Evolutionary conservation across 1,140 invertebrate species (phyloP).

Genomic region (Sitobion miscanthi): DNA sequence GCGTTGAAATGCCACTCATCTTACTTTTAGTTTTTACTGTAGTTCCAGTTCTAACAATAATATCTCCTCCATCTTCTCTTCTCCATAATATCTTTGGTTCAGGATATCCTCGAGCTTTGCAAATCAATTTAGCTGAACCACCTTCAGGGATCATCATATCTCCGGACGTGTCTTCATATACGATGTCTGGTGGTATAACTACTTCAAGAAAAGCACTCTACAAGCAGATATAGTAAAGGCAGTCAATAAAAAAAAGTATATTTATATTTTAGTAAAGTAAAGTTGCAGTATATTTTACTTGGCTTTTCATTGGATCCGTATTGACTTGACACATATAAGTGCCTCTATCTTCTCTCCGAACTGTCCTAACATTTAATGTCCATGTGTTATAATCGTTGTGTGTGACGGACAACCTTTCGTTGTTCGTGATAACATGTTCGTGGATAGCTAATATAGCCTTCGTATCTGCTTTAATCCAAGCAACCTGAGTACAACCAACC

Average conservation of each 20-base stretch:
- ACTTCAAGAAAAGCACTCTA: slow-evolving; percentile 85
- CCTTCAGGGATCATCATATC: slow-evolving; percentile 92
- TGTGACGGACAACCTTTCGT: slow-evolving; percentile 82
- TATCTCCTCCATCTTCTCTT: slow-evolving; percentile 83
- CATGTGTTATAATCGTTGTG: slow-evolving; percentile 87
- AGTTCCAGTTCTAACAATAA: slow-evolving; percentile 71
- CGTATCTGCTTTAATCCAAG: slow-evolving; percentile 91
- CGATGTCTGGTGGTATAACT: slow-evolving; percentile 89
- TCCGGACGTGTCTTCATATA: slow-evolving; percentile 85
- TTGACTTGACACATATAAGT: slow-evolving; percentile 94
- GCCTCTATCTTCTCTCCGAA: slow-evolving; percentile 82
- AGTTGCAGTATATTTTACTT: slow-evolving; percentile 68
- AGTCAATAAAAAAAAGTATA: slow-evolving; percentile 41
- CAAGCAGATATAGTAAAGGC: slow-evolving; percentile 58
- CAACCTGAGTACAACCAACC: slow-evolving; percentile 70
- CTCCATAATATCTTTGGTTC: slow-evolving; percentile 85
- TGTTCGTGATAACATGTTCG: slow-evolving; percentile 90
- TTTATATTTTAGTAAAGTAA: not conserved
- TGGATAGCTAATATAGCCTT: slow-evolving; percentile 91
- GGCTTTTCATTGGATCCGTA: slow-evolving; percentile 91
- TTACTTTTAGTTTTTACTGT: slow-evolving; percentile 60
- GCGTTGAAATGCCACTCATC: not conserved
- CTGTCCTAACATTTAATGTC: slow-evolving; percentile 83
- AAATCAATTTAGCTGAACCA: slow-evolving; percentile 83
- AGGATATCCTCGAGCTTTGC: slow-evolving; percentile 83